Conservation (phyloP, 1,140 invertebrate species). For the Leguminivora glycinivorella region DNA sequence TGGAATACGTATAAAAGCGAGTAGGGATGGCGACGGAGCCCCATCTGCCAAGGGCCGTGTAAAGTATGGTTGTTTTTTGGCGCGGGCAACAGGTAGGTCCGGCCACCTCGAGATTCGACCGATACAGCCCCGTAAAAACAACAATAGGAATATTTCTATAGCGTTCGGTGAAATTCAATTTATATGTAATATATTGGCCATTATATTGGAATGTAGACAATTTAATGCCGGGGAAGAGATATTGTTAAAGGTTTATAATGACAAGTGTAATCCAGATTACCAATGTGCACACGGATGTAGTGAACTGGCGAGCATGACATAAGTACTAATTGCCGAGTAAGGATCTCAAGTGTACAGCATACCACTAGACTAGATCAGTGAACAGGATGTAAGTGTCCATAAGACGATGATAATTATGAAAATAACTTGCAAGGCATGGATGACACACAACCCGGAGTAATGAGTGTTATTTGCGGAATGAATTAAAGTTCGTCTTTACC, state of each 20-base stretch:
- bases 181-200: slow-evolving; percentile 5
- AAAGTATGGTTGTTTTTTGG: slow-evolving; percentile 30
- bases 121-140: slow-evolving; percentile 29
- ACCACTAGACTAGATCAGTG: background rate
- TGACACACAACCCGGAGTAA: slow-evolving; percentile 8
- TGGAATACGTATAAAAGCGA: slow-evolving; percentile 2
- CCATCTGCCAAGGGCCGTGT: slow-evolving; percentile 14
- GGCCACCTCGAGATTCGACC: slow-evolving; percentile 21
- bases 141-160: slow-evolving; percentile 31
- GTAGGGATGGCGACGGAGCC: slow-evolving; percentile 8
- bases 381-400: slow-evolving; percentile 20
- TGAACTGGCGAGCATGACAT: background rate
- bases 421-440: slow-evolving; percentile 3
- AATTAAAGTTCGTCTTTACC: slow-evolving; percentile 16
- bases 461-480: slow-evolving; percentile 3
- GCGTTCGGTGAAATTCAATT: slow-evolving; percentile 10
- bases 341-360: background rate
- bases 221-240: slow-evolving; percentile 15
- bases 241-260: slow-evolving; percentile 14
- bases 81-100: slow-evolving; percentile 29
- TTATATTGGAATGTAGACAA: background rate
- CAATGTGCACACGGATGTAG: slow-evolving; percentile 13
- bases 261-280: background rate
- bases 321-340: slow-evolving; percentile 7
- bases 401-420: slow-evolving; percentile 26